Conservation (phyloP, 1,140 invertebrate species). For the Pseudomyrmex pallidus region DNA sequence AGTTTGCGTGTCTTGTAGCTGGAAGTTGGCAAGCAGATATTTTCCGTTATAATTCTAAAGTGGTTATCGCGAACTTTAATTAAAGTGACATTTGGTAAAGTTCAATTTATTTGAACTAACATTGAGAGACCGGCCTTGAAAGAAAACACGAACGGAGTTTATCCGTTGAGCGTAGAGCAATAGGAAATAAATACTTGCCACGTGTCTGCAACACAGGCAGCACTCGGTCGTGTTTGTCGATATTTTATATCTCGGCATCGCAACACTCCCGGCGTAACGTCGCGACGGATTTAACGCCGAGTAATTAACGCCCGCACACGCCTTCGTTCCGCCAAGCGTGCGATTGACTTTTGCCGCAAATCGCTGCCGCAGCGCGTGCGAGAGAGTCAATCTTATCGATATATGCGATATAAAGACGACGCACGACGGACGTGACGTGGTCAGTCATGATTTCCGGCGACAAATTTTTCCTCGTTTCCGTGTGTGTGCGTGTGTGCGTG, state of each 20-base stretch:
- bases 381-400: not conserved
- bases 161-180: not conserved
- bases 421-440: constrained; percentile 19
- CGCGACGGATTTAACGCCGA: constrained; percentile 62
- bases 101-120: not conserved
- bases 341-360: constrained; percentile 51
- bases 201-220: constrained; percentile 16
- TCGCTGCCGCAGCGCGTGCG: not conserved
- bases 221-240: constrained; percentile 61
- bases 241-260: constrained; percentile 54
- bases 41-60: constrained; percentile 13
- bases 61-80: not conserved
- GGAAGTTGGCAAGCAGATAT: constrained; percentile 13
- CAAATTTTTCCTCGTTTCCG: constrained; percentile 27
- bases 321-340: constrained; percentile 31
- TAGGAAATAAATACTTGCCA: constrained; percentile 49
- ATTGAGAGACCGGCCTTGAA: not conserved
- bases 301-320: constrained; percentile 72
- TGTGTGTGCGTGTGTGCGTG: not conserved
- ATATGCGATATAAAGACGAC: not conserved
- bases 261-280: constrained; percentile 62
- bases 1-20: not conserved
- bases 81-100: not conserved
- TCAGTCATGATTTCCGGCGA: constrained; percentile 5
- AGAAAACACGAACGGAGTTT: not conserved